Evolutionary conservation across 2,113 vertebrate species (phyloP), one percentile per base, ranked within the genome.

Genomic region (Brachypteracias leptosomus): DNA sequence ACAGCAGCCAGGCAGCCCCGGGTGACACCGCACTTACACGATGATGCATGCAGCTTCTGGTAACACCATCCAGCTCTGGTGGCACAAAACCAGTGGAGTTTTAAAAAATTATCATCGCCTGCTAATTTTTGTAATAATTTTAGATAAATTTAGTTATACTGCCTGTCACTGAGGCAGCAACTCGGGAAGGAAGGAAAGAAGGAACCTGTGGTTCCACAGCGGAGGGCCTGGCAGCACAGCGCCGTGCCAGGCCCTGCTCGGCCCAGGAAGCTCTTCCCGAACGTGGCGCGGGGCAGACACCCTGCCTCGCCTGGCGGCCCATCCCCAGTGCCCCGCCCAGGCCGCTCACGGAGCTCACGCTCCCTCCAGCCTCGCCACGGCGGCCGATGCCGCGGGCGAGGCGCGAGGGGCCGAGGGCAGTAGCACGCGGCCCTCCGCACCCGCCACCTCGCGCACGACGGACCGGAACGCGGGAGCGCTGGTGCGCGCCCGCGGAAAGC

Each of bases 171-270:
- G 55, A 73, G 40, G 33, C 21, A 68, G 44, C 20, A 85, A 10
- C 9, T 14, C 35, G 38, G 44, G 35, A 38, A 49, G 19, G 40
- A 66, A 70, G 42, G 52, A 24, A 19, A n/a, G n/a, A n/a, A n/a
- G n/a, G n/a, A n/a, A n/a, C 15, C 11, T 8, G 8, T 8, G 21
- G 7, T 67, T 62, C 40, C 36, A 11, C n/a, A 67, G 61, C 20
- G 14, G 24, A 6, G 6, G 40, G 51, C 38, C 13, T 2, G 2
- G 79, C 44, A 36, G 65, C 1, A 2, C 35, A 35, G 26, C 16
- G 8, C 33, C 1, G 0, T 21, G 13, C 28, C 35, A 4, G 11
- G 26, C 4, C 7, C 3, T 21, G 17, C 10, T 38, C 0, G 0
- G 16, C 47, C 61, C 7, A 31, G 13, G 6, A 46, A 26, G 54